Conservation (phyloP, 1,140 invertebrate genomes). For the Varroa destructor region DNA sequence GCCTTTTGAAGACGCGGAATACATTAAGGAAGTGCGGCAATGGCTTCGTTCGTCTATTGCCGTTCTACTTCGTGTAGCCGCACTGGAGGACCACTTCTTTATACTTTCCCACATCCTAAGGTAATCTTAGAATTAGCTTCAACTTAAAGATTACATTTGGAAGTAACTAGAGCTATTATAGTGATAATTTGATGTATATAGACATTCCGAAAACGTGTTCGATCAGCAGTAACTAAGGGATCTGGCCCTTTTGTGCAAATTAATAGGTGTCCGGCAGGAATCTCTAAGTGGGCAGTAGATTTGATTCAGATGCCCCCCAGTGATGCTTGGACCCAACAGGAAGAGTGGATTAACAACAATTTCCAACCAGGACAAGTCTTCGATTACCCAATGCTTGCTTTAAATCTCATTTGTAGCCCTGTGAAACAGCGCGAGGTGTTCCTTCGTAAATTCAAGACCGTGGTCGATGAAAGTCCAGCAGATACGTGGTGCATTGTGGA, state of each 20-base stretch:
- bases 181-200: too few species aligned
- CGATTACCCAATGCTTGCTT: conserved; percentile 2
- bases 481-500: conserved; percentile 26
- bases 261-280: conserved; percentile 4
- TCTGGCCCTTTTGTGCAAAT: background rate
- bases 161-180: too few species aligned
- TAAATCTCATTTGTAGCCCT: conserved; percentile 18
- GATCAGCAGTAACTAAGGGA: too few species aligned
- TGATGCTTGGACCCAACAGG: background rate
- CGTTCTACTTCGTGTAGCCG: background rate
- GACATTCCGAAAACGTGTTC: too few species aligned
- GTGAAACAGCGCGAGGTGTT: conserved; percentile 10
- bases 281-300: conserved; percentile 5
- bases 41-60: conserved; percentile 11
- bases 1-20: conserved; percentile 12
- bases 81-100: conserved; percentile 22
- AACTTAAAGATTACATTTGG: too few species aligned
- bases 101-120: conserved; percentile 6
- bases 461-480: conserved; percentile 1
- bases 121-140: background rate
- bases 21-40: background rate
- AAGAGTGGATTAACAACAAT: conserved; percentile 2
- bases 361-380: conserved; percentile 11
- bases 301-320: conserved; percentile 10
- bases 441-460: background rate